A percentile compares a stretch with the other conserved stretches of the same genome.
Conservation (phyloP, 2,113 vertebrate genomes). For the Apistogramma diplotaenia region DNA sequence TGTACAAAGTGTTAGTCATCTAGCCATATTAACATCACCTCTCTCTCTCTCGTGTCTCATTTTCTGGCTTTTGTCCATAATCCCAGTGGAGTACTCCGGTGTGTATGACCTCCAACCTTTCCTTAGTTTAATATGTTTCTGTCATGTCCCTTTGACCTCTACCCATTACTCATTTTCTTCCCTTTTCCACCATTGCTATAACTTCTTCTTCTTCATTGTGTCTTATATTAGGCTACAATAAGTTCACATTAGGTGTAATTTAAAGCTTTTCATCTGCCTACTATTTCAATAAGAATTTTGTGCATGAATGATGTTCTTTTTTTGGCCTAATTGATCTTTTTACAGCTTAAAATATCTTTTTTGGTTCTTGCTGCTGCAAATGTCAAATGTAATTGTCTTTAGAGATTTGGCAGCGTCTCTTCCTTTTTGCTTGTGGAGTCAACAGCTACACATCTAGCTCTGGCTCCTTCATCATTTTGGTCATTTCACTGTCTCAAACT, state of each 20-base stretch:
- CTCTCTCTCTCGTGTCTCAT: slow-evolving; percentile 83
- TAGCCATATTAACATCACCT: slow-evolving; percentile 76
- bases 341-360: slow-evolving; percentile 24
- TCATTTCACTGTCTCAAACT: slow-evolving; percentile 72
- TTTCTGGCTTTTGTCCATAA: slow-evolving; percentile 87
- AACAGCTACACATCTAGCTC: slow-evolving; percentile 44
- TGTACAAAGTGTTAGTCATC: slow-evolving; percentile 21
- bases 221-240: slow-evolving; percentile 10
- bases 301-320: slow-evolving; percentile 52
- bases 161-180: slow-evolving; percentile 28
- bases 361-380: not conserved
- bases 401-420: slow-evolving; percentile 27
- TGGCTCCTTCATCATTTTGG: slow-evolving; percentile 56
- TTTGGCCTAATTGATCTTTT: slow-evolving; percentile 44
- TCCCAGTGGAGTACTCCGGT: slow-evolving; percentile 99
- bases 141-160: slow-evolving; percentile 9
- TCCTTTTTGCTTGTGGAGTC: slow-evolving; percentile 50
- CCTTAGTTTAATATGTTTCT: slow-evolving; percentile 18
- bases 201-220: slow-evolving; percentile 36
- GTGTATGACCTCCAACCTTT: slow-evolving; percentile 87
- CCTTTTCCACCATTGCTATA: slow-evolving; percentile 11
- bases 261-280: not conserved
- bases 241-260: not conserved
- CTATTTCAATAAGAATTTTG: not conserved
- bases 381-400: slow-evolving; percentile 16